phyloP scores from a whole-genome alignment of 2,888 invertebrate genomes.

The Theodoxus fluviatilis region DNA sequence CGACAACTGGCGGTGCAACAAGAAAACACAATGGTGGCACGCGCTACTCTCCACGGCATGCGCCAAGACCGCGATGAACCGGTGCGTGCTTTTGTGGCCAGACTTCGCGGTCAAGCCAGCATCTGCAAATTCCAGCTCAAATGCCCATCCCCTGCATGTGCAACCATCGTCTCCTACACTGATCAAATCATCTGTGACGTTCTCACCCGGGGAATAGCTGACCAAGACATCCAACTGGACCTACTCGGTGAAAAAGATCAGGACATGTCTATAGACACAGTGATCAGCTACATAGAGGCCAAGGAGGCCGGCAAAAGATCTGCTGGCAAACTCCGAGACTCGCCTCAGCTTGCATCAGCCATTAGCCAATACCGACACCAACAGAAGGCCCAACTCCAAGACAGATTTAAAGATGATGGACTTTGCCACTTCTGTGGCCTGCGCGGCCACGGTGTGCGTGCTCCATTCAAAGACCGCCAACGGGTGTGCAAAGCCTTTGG shows the following conservation, averaged over 20 bases:
- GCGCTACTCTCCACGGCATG: conserved; percentile 32
- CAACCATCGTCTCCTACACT: neutral
- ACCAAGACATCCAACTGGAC: conserved; percentile 20
- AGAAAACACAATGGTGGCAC: conserved; percentile 38
- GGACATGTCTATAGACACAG: conserved; percentile 13
- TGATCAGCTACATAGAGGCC: conserved; percentile 3
- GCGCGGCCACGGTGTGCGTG: conserved; percentile 35
- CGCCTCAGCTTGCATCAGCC: neutral
- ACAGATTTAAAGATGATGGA: too few species aligned
- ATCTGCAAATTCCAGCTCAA: neutral
- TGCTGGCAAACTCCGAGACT: neutral
- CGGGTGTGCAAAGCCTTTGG: conserved; percentile 36
- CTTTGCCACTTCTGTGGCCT: conserved; percentile 40
- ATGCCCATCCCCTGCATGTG: neutral
- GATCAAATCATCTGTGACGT: conserved; percentile 19
- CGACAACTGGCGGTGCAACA: conserved; percentile 35
- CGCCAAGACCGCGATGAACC: conserved; percentile 22
- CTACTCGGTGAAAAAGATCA: conserved; percentile 15
- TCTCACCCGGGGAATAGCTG: conserved; percentile 4
- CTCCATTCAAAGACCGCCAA: conserved; percentile 28
- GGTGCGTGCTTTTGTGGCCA: conserved; percentile 18
- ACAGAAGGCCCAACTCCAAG: too few species aligned
- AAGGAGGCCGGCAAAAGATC: conserved; percentile 20
- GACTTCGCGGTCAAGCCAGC: conserved; percentile 17
- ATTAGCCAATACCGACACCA: too few species aligned